Evolutionary conservation across 1,140 invertebrate species (phyloP).

Genomic region (Cephus cinctus): DNA sequence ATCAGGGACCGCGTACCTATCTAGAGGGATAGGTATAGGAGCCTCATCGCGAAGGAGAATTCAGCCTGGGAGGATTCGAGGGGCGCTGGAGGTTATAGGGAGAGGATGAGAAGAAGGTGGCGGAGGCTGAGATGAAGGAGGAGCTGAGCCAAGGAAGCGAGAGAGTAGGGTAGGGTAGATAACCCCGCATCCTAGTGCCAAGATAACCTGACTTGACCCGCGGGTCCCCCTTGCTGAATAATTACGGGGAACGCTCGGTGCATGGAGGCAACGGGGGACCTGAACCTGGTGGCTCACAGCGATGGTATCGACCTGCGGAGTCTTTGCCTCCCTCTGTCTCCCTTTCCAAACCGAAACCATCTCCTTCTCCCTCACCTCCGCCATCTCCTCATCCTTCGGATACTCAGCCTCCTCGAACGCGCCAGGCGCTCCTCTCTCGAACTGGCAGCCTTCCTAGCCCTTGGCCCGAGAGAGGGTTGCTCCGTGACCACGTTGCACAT

Average conservation of each 20-base stretch:
- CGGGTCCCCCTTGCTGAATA: constrained; percentile 53
- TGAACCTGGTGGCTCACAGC: constrained; percentile 36
- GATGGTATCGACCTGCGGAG: constrained; percentile 39
- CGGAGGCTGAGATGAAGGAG: constrained; percentile 8
- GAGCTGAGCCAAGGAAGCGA: constrained; percentile 17
- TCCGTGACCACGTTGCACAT: constrained; percentile 19
- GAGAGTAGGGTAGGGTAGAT: constrained; percentile 38
- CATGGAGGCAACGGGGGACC: constrained; percentile 32
- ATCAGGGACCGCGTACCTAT: too few species aligned
- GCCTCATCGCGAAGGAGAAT: too few species aligned
- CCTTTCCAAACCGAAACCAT: constrained; percentile 4
- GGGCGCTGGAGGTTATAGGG: too few species aligned
- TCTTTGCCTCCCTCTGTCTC: constrained; percentile 21
- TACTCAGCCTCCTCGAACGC: constrained; percentile 3
- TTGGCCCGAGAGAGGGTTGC: constrained; percentile 10
- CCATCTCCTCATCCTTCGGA: neutral
- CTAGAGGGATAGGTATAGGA: too few species aligned
- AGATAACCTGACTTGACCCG: constrained; percentile 54
- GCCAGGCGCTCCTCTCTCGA: constrained; percentile 9
- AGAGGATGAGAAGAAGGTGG: constrained; percentile 7
- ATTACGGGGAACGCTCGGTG: constrained; percentile 45
- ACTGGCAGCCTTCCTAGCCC: constrained; percentile 4
- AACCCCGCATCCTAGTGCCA: constrained; percentile 49
- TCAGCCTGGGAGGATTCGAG: too few species aligned
- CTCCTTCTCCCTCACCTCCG: constrained; percentile 17